These are phyloP conservation scores for Thalassaphorura encarpata DNA, from an alignment of 1,140 invertebrate species.

Conservation along the genomic window DNA sequence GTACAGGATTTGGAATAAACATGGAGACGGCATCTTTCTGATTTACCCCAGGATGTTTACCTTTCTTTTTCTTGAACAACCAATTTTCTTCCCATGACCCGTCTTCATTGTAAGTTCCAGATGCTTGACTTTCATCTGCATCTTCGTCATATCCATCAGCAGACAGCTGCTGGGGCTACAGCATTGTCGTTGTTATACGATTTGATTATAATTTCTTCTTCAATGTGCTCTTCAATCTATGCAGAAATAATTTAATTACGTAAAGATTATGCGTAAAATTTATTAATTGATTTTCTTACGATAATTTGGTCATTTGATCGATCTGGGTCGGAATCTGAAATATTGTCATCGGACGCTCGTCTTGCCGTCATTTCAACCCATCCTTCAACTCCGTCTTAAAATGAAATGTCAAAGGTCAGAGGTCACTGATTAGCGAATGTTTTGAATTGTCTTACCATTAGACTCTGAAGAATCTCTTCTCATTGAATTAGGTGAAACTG, in stretches of 20 bases:
- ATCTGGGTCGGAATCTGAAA: too few species aligned
- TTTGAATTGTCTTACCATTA: too few species aligned
- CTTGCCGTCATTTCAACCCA: too few species aligned
- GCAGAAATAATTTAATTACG: background rate
- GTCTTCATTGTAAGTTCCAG: background rate
- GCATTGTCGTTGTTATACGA: background rate
- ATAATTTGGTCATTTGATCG: background rate
- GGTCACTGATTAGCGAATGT: too few species aligned
- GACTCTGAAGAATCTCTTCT: too few species aligned
- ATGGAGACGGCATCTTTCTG: background rate
- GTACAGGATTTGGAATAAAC: conserved; percentile 4
- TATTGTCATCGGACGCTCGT: too few species aligned
- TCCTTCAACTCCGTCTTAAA: too few species aligned
- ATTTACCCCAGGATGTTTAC: too few species aligned
- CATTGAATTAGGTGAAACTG: too few species aligned
- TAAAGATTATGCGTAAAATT: background rate
- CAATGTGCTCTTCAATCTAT: conserved; percentile 8
- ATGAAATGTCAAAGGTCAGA: too few species aligned
- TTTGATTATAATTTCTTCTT: conserved; percentile 1
- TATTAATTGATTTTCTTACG: background rate
- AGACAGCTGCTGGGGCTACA: background rate
- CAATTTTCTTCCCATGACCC: conserved; percentile 2
- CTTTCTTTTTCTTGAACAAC: background rate
- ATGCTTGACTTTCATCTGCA: too few species aligned
- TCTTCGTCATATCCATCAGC: too few species aligned